These are phyloP conservation scores for Lymantria dispar DNA, from an alignment of 2,888 invertebrate genomes.

Conservation along the genomic window DNA sequence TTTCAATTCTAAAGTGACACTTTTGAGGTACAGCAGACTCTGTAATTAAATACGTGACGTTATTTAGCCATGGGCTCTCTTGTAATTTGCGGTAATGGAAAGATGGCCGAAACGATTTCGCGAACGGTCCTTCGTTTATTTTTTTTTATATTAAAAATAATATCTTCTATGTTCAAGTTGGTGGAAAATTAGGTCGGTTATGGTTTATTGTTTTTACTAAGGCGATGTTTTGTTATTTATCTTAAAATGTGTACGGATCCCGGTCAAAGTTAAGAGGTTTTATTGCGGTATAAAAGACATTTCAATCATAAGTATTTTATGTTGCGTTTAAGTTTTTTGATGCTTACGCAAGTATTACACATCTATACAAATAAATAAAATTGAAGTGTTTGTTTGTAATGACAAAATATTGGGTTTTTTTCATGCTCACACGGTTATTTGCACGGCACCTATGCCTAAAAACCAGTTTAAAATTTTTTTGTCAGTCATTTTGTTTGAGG, in stretches of 20 bases:
- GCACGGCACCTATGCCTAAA: no score
- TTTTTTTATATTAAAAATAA: slow-evolving; percentile 47
- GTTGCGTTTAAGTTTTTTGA: no score
- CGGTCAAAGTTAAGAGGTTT: no score
- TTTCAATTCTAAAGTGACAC: slow-evolving; percentile 65
- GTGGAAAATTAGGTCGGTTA: slow-evolving; percentile 30
- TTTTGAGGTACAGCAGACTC: slow-evolving; percentile 58
- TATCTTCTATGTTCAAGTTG: slow-evolving; percentile 32
- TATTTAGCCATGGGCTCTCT: slow-evolving; percentile 58
- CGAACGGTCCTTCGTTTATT: slow-evolving; percentile 43
- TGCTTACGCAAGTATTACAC: no score
- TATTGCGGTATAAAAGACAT: no score
- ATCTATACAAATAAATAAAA: no score
- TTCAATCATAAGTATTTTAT: no score
- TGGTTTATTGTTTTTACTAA: slow-evolving; percentile 30
- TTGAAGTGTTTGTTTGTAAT: no score
- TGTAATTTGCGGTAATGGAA: slow-evolving; percentile 64
- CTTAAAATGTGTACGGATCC: background rate
- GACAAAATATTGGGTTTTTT: no score
- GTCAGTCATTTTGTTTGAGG: no score
- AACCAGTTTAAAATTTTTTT: no score
- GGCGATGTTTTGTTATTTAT: slow-evolving; percentile 1
- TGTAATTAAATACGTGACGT: slow-evolving; percentile 78
- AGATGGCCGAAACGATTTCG: slow-evolving; percentile 55
- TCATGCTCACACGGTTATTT: no score